Conservation (phyloP, 2,113 vertebrate species). For the Eurypyga helias region DNA sequence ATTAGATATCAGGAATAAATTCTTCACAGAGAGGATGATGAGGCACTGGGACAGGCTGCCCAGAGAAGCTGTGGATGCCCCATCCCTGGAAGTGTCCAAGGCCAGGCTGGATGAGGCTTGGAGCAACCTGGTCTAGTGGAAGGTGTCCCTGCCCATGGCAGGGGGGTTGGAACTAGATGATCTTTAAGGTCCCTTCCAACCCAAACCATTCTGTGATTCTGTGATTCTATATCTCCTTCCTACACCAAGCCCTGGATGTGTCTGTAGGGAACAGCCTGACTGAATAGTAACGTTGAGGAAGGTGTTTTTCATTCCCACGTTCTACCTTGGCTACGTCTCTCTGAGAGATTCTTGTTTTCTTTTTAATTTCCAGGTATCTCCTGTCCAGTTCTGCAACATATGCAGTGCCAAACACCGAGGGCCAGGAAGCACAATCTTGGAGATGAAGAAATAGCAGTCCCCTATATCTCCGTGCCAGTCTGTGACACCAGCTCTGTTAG, state of each 20-base stretch:
- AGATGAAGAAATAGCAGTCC: slow-evolving; percentile 81
- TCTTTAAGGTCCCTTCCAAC: no score
- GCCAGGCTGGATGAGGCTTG: no score
- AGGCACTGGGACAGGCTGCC: no score
- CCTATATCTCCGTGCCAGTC: neutral
- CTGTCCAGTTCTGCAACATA: slow-evolving; percentile 93
- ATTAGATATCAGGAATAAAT: no score
- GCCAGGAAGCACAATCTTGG: slow-evolving; percentile 89
- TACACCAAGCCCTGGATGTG: neutral
- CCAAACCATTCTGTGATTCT: no score
- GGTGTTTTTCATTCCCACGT: neutral
- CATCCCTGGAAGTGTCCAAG: no score
- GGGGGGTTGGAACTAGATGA: no score
- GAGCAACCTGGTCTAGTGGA: no score
- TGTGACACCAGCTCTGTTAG: neutral
- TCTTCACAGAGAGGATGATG: no score
- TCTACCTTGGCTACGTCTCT: neutral
- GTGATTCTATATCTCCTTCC: neutral
- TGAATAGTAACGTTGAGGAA: neutral
- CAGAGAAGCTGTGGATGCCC: no score
- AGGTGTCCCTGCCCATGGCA: no score
- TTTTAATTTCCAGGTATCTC: slow-evolving; percentile 76
- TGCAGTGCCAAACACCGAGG: slow-evolving; percentile 94
- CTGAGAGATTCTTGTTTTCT: neutral
- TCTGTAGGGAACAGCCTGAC: neutral